Evolutionary conservation across 2,797 vertebrate species (phyloP).

Genomic region (Phataginus tetradactyla): DNA sequence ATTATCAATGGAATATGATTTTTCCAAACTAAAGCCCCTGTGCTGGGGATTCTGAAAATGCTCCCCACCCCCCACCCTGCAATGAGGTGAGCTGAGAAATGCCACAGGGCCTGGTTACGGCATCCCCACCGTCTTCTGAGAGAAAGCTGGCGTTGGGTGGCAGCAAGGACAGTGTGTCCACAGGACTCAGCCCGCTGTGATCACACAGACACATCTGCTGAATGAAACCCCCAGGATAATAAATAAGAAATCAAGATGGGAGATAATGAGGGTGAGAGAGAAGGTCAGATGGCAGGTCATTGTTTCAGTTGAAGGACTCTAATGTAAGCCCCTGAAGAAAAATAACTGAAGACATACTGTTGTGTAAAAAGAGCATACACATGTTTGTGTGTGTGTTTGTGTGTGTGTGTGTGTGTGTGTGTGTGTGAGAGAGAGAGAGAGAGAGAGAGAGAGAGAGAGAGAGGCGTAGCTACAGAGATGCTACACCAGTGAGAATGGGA

Average conservation of each 20-base stretch:
- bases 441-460: not conserved
- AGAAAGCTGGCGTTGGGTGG: not conserved
- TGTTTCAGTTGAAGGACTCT: not conserved
- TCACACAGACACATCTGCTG: not conserved
- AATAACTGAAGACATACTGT: not conserved
- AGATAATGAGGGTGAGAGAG: not conserved
- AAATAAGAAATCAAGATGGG: constrained; percentile 14
- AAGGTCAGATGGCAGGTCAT: not conserved
- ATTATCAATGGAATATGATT: not conserved
- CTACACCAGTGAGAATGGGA: not conserved
- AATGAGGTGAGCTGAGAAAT: not conserved
- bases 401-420: not conserved
- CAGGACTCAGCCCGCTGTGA: not conserved
- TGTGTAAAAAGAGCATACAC: not conserved
- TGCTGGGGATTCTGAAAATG: not conserved
- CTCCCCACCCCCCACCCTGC: too few species aligned
- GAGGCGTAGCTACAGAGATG: not conserved
- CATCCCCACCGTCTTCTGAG: not conserved
- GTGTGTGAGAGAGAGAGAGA: too few species aligned
- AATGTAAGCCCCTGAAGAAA: not conserved
- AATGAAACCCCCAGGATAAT: not conserved
- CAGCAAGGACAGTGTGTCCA: not conserved
- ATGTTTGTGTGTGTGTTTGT: not conserved
- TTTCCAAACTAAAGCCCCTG: not conserved
- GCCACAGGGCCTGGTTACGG: not conserved